These are phyloP conservation scores for Nomada fabriciana DNA, from an alignment of 2,888 invertebrate species.

Conservation along the genomic window DNA sequence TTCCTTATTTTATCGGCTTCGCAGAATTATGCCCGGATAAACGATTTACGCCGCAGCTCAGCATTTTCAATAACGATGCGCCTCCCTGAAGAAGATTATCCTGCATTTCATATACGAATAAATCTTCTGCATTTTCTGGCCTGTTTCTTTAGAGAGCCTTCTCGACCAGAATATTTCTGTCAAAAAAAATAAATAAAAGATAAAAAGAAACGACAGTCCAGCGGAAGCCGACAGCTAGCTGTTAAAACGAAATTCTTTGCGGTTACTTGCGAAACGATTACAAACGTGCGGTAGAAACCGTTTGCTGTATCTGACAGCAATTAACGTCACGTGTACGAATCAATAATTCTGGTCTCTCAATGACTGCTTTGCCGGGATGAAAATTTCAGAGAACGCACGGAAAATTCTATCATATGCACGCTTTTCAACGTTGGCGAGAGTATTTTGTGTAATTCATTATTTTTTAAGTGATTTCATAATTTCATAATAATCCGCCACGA, in stretches of 20 bases:
- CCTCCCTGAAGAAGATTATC: background rate
- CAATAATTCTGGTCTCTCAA: background rate
- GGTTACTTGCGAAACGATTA: background rate
- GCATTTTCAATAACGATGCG: background rate
- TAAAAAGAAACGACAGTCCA: background rate
- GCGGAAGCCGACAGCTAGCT: background rate
- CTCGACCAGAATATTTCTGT: too few relatives aligned
- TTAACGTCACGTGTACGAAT: background rate
- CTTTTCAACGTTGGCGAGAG: too few relatives aligned
- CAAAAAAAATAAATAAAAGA: background rate
- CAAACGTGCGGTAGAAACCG: background rate
- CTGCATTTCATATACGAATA: background rate
- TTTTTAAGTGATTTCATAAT: too few relatives aligned
- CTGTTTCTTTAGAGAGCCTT: background rate
- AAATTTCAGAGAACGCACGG: background rate
- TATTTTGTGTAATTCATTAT: background rate
- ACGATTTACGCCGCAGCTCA: background rate
- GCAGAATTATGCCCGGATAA: background rate
- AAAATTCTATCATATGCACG: background rate
- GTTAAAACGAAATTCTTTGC: background rate
- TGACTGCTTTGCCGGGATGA: background rate
- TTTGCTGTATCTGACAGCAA: slow-evolving; percentile 3
- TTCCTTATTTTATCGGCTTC: background rate
- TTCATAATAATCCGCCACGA: too few relatives aligned
- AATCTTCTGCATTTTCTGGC: background rate